Evolutionary conservation across 2,797 vertebrate genomes (phyloP).

Genomic region (Decapterus maruadsi): DNA sequence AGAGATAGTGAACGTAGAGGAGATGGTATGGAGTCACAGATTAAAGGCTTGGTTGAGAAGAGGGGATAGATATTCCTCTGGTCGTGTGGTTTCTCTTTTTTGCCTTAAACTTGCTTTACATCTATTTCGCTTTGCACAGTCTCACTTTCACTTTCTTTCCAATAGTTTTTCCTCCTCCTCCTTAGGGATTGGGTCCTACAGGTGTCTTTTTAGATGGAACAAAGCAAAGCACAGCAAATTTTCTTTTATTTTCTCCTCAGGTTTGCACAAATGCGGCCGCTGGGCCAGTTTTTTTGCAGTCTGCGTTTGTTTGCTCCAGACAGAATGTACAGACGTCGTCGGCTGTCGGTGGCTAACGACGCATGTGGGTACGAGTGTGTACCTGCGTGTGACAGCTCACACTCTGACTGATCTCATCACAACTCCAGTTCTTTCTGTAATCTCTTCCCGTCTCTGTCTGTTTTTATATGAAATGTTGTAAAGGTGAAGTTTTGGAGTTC

Average conservation of each 20-base stretch:
- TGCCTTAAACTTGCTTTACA: constrained; percentile 26
- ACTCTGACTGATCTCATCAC: not conserved
- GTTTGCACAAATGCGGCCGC: constrained; percentile 15
- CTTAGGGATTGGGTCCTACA: constrained; percentile 1
- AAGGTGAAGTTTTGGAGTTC: not conserved
- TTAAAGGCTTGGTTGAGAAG: constrained; percentile 35
- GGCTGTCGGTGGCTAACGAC: not conserved
- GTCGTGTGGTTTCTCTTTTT: not conserved
- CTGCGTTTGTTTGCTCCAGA: not conserved
- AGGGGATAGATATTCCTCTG: constrained; percentile 27
- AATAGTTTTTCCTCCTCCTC: constrained; percentile 15
- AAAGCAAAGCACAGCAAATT: not conserved
- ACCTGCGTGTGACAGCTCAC: constrained; percentile 4
- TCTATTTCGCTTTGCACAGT: constrained; percentile 19
- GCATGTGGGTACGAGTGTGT: not conserved
- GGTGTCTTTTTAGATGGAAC: constrained; percentile 13
- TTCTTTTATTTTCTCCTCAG: constrained; percentile 3
- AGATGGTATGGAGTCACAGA: constrained; percentile 34
- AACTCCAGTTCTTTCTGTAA: not conserved
- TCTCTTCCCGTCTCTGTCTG: not conserved
- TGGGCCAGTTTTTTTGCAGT: not conserved
- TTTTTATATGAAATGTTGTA: not conserved
- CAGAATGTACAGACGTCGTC: not conserved
- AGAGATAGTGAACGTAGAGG: constrained; percentile 44
- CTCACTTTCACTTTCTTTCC: not conserved